Evolutionary conservation across 2,888 invertebrate genomes (phyloP).

Genomic region (Ligdia adustata): DNA sequence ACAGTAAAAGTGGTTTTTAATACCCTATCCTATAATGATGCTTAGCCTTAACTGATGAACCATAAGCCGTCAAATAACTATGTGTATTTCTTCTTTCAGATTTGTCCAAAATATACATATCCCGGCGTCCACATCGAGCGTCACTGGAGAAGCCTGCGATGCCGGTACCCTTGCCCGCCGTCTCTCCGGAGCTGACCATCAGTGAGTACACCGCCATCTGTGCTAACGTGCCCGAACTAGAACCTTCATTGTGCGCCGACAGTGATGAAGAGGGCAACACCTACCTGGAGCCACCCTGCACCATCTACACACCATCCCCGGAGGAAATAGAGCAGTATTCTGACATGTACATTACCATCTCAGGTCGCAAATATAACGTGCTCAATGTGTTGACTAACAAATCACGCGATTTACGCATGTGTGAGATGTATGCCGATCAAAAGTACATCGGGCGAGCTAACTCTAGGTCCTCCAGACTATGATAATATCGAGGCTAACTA

Average conservation of each 20-base stretch:
- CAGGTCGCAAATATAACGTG: slow-evolving; percentile 50
- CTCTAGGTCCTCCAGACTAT: slow-evolving; percentile 12
- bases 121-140: slow-evolving; percentile 50
- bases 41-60: no score
- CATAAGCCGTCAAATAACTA: no score
- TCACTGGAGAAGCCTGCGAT: slow-evolving; percentile 51
- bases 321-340: slow-evolving; percentile 56
- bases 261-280: slow-evolving; percentile 49
- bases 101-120: slow-evolving; percentile 45
- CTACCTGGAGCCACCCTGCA: slow-evolving; percentile 29
- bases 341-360: slow-evolving; percentile 43
- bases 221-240: slow-evolving; percentile 24
- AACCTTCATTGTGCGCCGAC: background rate
- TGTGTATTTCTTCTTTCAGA: no score
- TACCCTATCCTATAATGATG: no score
- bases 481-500: background rate
- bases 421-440: slow-evolving; percentile 51
- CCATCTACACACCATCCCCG: slow-evolving; percentile 44
- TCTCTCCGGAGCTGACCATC: slow-evolving; percentile 38
- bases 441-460: slow-evolving; percentile 58
- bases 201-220: slow-evolving; percentile 48
- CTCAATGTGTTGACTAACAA: slow-evolving; percentile 56
- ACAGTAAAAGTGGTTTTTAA: no score
- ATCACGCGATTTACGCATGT: slow-evolving; percentile 53
- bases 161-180: slow-evolving; percentile 37